These are phyloP conservation scores for Meiosimyza decipiens DNA, from an alignment of 2,888 invertebrate species.

Conservation along the genomic window DNA sequence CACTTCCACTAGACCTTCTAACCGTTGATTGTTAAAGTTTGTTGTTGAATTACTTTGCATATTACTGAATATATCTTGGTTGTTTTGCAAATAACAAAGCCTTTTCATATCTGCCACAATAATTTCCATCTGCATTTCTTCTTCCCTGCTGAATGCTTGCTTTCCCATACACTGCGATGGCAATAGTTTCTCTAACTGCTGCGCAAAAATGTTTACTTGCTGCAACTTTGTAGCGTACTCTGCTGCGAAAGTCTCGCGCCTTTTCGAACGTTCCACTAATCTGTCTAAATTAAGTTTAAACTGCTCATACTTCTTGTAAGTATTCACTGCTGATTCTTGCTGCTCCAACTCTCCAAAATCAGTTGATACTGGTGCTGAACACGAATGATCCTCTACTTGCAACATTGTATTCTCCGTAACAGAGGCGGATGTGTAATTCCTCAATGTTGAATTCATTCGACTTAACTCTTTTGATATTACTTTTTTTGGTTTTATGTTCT, in stretches of 20 bases:
- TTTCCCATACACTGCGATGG: slow-evolving; percentile 43
- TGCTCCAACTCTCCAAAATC: slow-evolving; percentile 43
- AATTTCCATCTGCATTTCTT: slow-evolving; percentile 47
- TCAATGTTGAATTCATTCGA: slow-evolving; percentile 50
- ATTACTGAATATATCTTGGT: slow-evolving; percentile 46
- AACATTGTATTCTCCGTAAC: not conserved
- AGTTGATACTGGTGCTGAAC: slow-evolving; percentile 39
- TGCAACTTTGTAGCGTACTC: slow-evolving; percentile 49
- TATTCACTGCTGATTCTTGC: slow-evolving; percentile 47
- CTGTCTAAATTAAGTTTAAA: slow-evolving; percentile 53
- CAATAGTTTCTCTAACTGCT: slow-evolving; percentile 56
- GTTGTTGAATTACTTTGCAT: slow-evolving; percentile 2
- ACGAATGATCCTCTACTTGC: slow-evolving; percentile 36
- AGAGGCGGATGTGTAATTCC: slow-evolving; percentile 28
- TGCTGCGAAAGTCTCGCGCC: slow-evolving; percentile 40
- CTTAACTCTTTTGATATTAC: slow-evolving; percentile 50
- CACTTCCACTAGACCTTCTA: slow-evolving; percentile 56
- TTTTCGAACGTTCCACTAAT: slow-evolving; percentile 45
- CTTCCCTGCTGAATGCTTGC: slow-evolving; percentile 52
- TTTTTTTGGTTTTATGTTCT: slow-evolving; percentile 54
- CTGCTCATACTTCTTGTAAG: slow-evolving; percentile 53
- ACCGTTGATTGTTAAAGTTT: slow-evolving; percentile 36
- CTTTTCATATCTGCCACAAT: slow-evolving; percentile 55
- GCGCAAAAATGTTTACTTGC: slow-evolving; percentile 53
- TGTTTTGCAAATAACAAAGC: slow-evolving; percentile 53